Evolutionary conservation across 2,797 vertebrate genomes (phyloP).

Genomic region (Sus cebifrons): DNA sequence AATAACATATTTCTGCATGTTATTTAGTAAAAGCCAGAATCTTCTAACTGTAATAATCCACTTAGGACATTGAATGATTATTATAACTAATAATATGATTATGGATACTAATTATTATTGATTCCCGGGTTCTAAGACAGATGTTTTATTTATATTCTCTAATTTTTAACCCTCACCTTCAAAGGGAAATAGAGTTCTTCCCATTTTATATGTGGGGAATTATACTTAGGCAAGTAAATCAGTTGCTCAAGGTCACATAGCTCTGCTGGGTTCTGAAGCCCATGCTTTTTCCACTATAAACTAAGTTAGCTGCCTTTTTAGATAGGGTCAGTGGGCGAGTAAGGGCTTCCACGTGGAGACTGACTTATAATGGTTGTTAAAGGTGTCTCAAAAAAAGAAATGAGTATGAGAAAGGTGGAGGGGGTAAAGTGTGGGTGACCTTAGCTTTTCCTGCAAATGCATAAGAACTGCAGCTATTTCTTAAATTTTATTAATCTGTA

Average conservation of each 20-base stretch:
- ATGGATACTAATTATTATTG: neutral
- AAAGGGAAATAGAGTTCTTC: neutral
- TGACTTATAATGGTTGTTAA: neutral
- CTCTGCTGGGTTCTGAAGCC: neutral
- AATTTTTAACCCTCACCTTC: neutral
- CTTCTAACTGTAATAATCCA: neutral
- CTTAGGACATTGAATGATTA: neutral
- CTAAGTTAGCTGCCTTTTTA: neutral
- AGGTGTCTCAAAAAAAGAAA: slow-evolving; percentile 5
- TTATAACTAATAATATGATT: neutral
- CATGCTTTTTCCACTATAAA: neutral
- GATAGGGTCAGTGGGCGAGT: neutral
- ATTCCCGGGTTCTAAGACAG: neutral
- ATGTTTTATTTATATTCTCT: slow-evolving; percentile 23
- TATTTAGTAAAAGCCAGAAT: neutral
- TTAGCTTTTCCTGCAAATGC: neutral
- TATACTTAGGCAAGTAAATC: neutral
- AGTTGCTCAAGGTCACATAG: neutral
- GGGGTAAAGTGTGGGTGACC: neutral
- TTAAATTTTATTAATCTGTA: neutral
- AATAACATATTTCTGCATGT: neutral
- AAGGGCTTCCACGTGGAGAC: neutral
- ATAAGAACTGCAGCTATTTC: slow-evolving; percentile 4
- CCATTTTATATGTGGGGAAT: neutral
- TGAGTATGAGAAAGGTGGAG: neutral